Evolutionary conservation across 1,140 invertebrate species (phyloP).

Genomic region (Papilio xuthus): DNA sequence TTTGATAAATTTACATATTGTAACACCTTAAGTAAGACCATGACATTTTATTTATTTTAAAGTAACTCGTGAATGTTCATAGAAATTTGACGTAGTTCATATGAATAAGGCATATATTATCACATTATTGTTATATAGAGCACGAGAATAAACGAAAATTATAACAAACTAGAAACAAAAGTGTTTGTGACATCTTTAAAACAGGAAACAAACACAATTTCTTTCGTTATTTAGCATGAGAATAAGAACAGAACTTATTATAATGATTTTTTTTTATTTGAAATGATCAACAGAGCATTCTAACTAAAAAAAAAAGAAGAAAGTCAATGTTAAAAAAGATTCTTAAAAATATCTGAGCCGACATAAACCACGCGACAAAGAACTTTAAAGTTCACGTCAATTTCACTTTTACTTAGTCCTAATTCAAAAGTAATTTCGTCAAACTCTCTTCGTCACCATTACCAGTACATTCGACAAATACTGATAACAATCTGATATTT

Average conservation of each 20-base stretch:
- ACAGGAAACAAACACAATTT: neutral
- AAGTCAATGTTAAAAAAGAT: too few species aligned
- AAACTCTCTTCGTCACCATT: slow-evolving; percentile 16
- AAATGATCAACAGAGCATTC: neutral
- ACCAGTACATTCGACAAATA: slow-evolving; percentile 50
- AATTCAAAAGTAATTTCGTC: neutral
- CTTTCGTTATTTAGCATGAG: neutral
- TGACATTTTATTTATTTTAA: neutral
- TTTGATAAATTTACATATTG: neutral
- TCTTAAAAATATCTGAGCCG: too few species aligned
- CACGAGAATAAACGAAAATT: neutral
- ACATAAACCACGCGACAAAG: too few species aligned
- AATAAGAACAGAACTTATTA: neutral
- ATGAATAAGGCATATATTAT: too few species aligned
- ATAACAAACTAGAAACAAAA: too few species aligned
- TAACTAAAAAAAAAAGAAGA: too few species aligned
- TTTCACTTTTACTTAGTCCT: neutral
- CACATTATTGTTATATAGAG: neutral
- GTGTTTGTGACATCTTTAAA: neutral
- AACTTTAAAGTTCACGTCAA: neutral
- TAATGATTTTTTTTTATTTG: neutral
- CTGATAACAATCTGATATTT: slow-evolving; percentile 57
- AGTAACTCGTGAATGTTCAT: neutral
- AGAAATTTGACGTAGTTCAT: neutral
- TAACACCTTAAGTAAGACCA: neutral